These are phyloP conservation scores for Distichodus sexfasciatus DNA, from an alignment of 2,797 vertebrate species.

Conservation along the genomic window DNA sequence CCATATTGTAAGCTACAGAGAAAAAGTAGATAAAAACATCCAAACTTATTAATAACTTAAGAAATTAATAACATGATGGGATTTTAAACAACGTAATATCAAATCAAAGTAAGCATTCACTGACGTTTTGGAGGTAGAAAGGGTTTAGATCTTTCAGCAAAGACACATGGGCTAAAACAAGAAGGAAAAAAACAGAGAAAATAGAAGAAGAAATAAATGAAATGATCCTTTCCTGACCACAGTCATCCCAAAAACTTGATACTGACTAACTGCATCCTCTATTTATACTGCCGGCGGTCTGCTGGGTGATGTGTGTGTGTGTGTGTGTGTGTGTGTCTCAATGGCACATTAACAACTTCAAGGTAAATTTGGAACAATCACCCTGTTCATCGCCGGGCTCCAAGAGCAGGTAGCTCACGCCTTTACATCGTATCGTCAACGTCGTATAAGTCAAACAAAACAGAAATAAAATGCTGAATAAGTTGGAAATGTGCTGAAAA, in stretches of 20 bases:
- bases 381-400: slow-evolving; percentile 7
- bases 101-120: too few species aligned
- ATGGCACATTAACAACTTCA: slow-evolving; percentile 9
- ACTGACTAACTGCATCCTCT: slow-evolving; percentile 24
- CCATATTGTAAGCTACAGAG: too few species aligned
- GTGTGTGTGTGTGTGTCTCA: not conserved
- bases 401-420: slow-evolving; percentile 2
- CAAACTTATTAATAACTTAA: too few species aligned
- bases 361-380: slow-evolving; percentile 24
- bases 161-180: slow-evolving; percentile 3
- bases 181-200: not conserved
- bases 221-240: slow-evolving; percentile 30
- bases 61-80: too few species aligned
- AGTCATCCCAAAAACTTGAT: slow-evolving; percentile 27
- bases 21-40: too few species aligned
- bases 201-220: too few species aligned
- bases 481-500: slow-evolving; percentile 8
- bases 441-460: not conserved
- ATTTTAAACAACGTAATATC: too few species aligned
- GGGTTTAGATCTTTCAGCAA: too few species aligned
- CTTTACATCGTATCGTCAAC: not conserved
- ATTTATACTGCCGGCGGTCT: slow-evolving; percentile 20
- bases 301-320: not conserved
- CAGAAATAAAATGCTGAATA: not conserved
- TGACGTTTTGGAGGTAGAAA: too few species aligned